A percentile compares a stretch with the other conserved stretches of the same genome.
phyloP scores from a whole-genome alignment of 2,797 vertebrate species.

The Tadarida brasiliensis region DNA sequence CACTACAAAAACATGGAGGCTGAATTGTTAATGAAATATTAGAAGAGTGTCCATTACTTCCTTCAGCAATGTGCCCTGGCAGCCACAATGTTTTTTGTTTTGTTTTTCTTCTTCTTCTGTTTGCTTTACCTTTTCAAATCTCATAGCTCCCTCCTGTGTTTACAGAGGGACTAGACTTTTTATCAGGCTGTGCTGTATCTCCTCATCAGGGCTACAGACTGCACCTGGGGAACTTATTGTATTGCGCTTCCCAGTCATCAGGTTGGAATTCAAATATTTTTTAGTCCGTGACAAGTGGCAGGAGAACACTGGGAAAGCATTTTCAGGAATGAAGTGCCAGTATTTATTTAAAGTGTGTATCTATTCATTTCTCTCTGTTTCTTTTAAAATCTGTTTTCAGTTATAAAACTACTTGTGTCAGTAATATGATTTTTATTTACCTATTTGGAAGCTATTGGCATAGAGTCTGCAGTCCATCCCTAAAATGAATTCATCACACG shows the following conservation, averaged over 20 bases:
- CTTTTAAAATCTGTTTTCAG: constrained; percentile 39
- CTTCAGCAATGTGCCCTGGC: background rate
- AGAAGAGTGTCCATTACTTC: constrained; percentile 18
- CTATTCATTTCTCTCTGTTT: background rate
- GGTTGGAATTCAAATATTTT: constrained; percentile 59
- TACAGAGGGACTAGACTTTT: background rate
- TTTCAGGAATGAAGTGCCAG: background rate
- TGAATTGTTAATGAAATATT: constrained; percentile 46
- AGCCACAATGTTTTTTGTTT: background rate
- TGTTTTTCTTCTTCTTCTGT: background rate
- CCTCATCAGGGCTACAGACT: background rate
- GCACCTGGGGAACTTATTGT: background rate
- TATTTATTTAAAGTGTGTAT: constrained; percentile 11
- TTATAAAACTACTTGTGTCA: constrained; percentile 4
- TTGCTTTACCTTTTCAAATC: constrained; percentile 35
- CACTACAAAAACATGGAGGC: background rate
- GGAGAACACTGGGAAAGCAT: background rate
- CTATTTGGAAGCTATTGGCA: background rate
- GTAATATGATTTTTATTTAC: constrained; percentile 8
- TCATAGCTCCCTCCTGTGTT: constrained; percentile 70
- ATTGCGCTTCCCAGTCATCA: background rate
- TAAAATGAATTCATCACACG: background rate
- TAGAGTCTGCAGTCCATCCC: background rate
- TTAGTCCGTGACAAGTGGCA: background rate
- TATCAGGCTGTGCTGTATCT: background rate